Evolutionary conservation across 2,113 vertebrate species (phyloP).

Genomic region (Seriola rivoliana): DNA sequence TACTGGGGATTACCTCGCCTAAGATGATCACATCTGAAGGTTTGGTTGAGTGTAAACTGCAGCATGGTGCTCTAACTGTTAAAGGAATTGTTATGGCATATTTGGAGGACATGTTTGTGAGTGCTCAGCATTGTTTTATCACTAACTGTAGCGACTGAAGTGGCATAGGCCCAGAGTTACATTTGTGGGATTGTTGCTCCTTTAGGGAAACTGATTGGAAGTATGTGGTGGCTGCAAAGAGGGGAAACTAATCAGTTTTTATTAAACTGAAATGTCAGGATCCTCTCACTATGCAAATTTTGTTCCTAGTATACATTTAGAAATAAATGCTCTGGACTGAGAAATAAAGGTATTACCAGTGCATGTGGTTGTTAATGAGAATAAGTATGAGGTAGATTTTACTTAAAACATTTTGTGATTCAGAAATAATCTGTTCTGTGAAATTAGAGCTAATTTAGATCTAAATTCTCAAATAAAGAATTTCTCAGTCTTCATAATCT

Average conservation of each 20-base stretch:
- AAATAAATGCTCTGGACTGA: not conserved
- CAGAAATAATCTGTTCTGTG: not conserved
- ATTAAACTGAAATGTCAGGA: not conserved
- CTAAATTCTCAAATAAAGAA: constrained; percentile 6
- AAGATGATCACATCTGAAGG: constrained; percentile 17
- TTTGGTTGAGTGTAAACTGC: not conserved
- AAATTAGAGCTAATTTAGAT: constrained; percentile 5
- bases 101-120: not conserved
- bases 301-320: not conserved
- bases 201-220: not conserved
- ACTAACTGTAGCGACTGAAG: not conserved
- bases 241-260: not conserved
- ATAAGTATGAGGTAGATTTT: not conserved
- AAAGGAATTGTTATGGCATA: not conserved
- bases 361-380: not conserved
- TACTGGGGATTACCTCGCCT: constrained; percentile 16
- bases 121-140: not conserved
- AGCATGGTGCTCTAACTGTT: not conserved
- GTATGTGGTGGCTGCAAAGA: not conserved
- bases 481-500: not conserved
- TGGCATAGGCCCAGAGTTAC: not conserved
- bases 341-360: not conserved
- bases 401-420: not conserved
- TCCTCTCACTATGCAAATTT: not conserved
- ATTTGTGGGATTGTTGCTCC: not conserved